phyloP scores from a whole-genome alignment of 2,888 invertebrate species.

The Drosophila kambysellisi region DNA sequence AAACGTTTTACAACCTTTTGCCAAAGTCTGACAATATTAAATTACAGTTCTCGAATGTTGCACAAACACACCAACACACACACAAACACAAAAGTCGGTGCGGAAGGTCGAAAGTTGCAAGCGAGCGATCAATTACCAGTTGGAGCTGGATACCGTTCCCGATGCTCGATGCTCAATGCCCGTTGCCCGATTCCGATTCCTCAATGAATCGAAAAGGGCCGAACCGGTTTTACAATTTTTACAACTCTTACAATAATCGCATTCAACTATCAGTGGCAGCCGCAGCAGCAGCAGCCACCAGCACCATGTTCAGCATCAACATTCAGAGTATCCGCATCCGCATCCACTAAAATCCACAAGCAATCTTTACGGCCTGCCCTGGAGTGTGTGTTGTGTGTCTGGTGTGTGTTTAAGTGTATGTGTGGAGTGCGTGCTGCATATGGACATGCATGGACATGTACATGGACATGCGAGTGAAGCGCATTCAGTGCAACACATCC shows the following conservation, averaged over 20 bases:
- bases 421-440: slow-evolving; percentile 68
- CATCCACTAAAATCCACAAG: slow-evolving; percentile 28
- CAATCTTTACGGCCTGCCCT: slow-evolving; percentile 20
- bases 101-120: slow-evolving; percentile 50
- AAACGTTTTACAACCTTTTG: slow-evolving; percentile 80
- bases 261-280: slow-evolving; percentile 61
- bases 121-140: slow-evolving; percentile 61
- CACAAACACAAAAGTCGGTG: slow-evolving; percentile 11
- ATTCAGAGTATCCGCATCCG: slow-evolving; percentile 58
- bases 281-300: slow-evolving; percentile 24
- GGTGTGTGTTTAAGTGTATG: slow-evolving; percentile 56
- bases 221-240: slow-evolving; percentile 68
- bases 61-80: slow-evolving; percentile 19
- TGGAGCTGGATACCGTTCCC: slow-evolving; percentile 23
- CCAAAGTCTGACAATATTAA: slow-evolving; percentile 72
- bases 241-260: slow-evolving; percentile 70
- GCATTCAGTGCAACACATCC: slow-evolving; percentile 68
- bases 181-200: slow-evolving; percentile 43
- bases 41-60: slow-evolving; percentile 69
- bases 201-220: slow-evolving; percentile 64
- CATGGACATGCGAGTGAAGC: slow-evolving; percentile 70
- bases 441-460: slow-evolving; percentile 49
- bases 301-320: slow-evolving; percentile 59
- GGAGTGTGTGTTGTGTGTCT: slow-evolving; percentile 24
- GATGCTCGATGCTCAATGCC: slow-evolving; percentile 12